Evolutionary conservation across 2,888 invertebrate species (phyloP).

Genomic region (Aromia moschata): DNA sequence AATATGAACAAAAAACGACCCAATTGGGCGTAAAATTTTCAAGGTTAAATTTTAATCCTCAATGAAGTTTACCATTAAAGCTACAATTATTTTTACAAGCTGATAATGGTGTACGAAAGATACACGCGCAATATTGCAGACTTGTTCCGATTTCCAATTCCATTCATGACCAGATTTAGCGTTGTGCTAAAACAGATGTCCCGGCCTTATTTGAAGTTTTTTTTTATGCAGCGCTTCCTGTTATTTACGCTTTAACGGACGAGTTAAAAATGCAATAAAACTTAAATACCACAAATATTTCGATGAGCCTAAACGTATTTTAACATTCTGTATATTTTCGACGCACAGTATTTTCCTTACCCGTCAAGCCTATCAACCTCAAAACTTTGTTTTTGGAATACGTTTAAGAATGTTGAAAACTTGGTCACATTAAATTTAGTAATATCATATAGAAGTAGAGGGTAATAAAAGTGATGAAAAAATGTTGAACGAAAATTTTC

Average conservation of each 20-base stretch:
- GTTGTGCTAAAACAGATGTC: constrained; percentile 17
- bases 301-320: neutral
- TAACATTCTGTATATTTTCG: neutral
- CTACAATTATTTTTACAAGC: constrained; percentile 7
- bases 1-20: no score
- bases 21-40: no score
- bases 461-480: no score
- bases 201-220: constrained; percentile 21
- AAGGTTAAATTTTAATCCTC: no score
- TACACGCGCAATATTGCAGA: neutral
- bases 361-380: neutral
- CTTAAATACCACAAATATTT: constrained; percentile 12
- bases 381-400: no score
- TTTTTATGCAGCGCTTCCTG: constrained; percentile 31
- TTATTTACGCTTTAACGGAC: constrained; percentile 19
- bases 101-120: constrained; percentile 10
- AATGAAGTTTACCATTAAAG: constrained; percentile 19
- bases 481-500: no score
- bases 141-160: constrained; percentile 1
- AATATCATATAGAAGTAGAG: no score
- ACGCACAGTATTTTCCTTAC: neutral
- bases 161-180: constrained; percentile 18
- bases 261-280: constrained; percentile 21
- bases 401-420: no score
- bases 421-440: no score